A percentile compares a stretch with the other conserved stretches of the same genome.
phyloP scores from a whole-genome alignment of 2,113 vertebrate genomes.

The Psittacula cyanocephala region DNA sequence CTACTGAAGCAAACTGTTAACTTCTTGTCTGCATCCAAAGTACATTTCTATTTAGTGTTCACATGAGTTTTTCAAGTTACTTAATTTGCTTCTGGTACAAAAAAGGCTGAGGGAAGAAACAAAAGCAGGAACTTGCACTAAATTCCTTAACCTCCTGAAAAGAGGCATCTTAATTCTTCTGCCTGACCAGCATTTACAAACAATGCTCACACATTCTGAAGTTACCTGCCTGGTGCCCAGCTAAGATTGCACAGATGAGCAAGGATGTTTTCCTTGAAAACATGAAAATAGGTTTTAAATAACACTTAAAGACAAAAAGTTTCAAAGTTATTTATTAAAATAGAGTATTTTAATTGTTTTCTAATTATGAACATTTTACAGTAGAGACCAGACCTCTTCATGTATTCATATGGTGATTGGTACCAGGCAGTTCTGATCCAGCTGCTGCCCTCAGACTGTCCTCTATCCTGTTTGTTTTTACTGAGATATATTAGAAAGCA shows the following conservation, averaged over 20 bases:
- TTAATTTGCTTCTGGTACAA: not conserved
- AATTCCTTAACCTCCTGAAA: not conserved
- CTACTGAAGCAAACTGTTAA: not conserved
- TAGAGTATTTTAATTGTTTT: not conserved
- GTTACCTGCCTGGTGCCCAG: not conserved
- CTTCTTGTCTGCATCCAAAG: not conserved
- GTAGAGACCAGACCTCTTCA: not conserved
- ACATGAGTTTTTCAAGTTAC: not conserved
- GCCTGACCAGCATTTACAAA: not conserved
- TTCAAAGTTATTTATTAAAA: not conserved
- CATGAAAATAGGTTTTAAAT: not conserved
- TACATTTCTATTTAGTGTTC: not conserved
- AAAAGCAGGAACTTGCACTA: slow-evolving; percentile 1
- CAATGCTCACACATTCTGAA: not conserved
- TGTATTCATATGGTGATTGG: not conserved
- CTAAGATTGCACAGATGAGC: not conserved
- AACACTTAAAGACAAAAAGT: not conserved
- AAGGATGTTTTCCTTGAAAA: not conserved
- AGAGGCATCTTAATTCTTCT: not conserved
- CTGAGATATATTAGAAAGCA: slow-evolving; percentile 5
- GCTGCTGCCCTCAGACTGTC: not conserved
- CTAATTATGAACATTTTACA: not conserved
- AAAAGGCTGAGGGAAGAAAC: not conserved
- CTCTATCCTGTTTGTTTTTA: not conserved
- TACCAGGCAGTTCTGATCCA: not conserved